Evolutionary conservation across 2,888 invertebrate genomes (phyloP), one percentile per base, ranked within the genome.

Genomic region (Timema podura): DNA sequence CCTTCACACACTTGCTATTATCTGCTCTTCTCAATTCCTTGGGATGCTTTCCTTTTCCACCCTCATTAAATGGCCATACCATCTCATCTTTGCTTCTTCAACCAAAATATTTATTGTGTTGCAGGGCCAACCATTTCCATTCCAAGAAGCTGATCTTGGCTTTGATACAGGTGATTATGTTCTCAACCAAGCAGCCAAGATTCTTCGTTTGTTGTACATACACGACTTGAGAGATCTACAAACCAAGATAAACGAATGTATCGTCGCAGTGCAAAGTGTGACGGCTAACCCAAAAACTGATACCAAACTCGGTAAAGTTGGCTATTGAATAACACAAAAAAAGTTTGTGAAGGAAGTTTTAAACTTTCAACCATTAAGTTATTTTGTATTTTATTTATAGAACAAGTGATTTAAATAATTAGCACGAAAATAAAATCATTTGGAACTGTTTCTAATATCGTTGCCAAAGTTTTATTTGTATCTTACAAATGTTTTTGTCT

Each of bases 251-350:
- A 99, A 99, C 81, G 95, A 97, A 81, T 89, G 94, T 0, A 91
- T 99, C 75, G 98, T 98, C 1, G 87, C 89, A 64, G 93, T 96
- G 5, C 99, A 99, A 83, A 88, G 84, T 73, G 85, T 98, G 2
- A 98, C 98, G 0, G 98, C 98, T 6, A 92, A 98, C 84, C 98
- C 98, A 3, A 95, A 95, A 83, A 98, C 98, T 73, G 96, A 98
- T 79, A 94, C 96, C 0, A 91, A 90, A 79, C 83, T 98, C 65
- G 98, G 98, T 68, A 92, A 93, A 87, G 96, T 98, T 75, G 98
- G 98, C 74, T 83, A 81, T 77, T 88, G 82, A 81, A 13, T 67
- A 64, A 11, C 13, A 64, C 13, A 13, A 30, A 30, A 30, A 30
- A 30, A 30, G 30, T 1, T 30, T 30, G 30, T 30, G 3, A 30